phyloP scores from a whole-genome alignment of 2,888 invertebrate genomes.

The Hypsopygia costalis region DNA sequence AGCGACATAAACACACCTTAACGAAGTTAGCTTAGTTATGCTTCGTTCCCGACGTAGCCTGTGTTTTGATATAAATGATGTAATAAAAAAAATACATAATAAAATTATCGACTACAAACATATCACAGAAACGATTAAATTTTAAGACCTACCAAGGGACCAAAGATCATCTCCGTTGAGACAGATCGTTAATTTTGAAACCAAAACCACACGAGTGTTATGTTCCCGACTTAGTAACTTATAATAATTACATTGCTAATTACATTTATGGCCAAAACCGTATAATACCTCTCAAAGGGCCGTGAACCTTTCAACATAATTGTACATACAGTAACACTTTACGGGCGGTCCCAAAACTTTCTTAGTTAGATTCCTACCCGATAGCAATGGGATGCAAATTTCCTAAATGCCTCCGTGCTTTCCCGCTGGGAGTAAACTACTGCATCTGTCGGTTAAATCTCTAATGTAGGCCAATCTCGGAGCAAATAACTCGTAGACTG shows the following conservation, averaged over 20 bases:
- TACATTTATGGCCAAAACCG: constrained; percentile 8
- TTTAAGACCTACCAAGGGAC: not conserved
- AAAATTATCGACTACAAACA: no score
- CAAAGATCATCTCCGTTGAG: not conserved
- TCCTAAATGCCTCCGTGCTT: constrained; percentile 43
- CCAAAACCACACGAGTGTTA: constrained; percentile 2
- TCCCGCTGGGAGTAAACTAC: constrained; percentile 33
- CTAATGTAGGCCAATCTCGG: constrained; percentile 43
- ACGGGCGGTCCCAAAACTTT: constrained; percentile 41
- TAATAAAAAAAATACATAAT: no score
- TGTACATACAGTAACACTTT: constrained; percentile 19
- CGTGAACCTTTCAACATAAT: constrained; percentile 9
- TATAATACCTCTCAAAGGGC: constrained; percentile 12
- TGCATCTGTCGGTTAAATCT: constrained; percentile 44
- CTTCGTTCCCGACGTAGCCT: no score
- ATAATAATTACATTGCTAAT: constrained; percentile 10
- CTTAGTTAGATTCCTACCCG: constrained; percentile 42
- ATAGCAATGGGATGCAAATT: constrained; percentile 63
- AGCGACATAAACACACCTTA: no score
- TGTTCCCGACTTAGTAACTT: constrained; percentile 5
- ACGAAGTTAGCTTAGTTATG: no score
- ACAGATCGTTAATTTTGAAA: not conserved
- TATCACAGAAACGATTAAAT: not conserved
- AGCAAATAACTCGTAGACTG: constrained; percentile 34
- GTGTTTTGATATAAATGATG: no score